Conservation (phyloP, 2,797 vertebrate species). For the Pipistrellus pipistrellus region DNA sequence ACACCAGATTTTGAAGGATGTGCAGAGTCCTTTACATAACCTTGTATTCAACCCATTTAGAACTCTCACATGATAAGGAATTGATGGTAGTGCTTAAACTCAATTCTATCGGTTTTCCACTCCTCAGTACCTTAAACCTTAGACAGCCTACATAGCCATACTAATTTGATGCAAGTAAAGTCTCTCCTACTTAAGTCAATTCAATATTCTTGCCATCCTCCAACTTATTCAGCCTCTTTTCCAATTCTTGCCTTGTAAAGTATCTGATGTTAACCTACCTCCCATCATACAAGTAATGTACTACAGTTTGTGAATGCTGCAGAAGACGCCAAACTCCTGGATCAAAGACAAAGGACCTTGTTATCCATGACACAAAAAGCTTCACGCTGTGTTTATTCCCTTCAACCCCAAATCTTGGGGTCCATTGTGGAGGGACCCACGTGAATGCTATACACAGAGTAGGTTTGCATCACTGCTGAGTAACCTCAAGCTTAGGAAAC, state of each 20-base stretch:
- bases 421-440: background rate
- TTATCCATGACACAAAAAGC: background rate
- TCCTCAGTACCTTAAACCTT: background rate
- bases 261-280: background rate
- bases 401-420: background rate
- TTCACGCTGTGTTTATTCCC: background rate
- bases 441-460: background rate
- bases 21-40: background rate
- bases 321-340: background rate
- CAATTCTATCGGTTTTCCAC: background rate
- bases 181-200: background rate
- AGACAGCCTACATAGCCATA: background rate
- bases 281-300: background rate
- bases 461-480: background rate
- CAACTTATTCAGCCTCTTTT: background rate
- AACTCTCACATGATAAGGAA: background rate
- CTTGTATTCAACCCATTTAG: background rate
- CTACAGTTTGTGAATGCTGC: background rate
- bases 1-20: background rate
- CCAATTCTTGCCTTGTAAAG: background rate
- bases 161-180: background rate
- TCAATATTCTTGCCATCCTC: background rate
- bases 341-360: background rate
- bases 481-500: background rate
- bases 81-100: background rate